A percentile compares a stretch with the other conserved stretches of the same genome.
phyloP scores from a whole-genome alignment of 2,113 vertebrate species.

The Melierax canorus region DNA sequence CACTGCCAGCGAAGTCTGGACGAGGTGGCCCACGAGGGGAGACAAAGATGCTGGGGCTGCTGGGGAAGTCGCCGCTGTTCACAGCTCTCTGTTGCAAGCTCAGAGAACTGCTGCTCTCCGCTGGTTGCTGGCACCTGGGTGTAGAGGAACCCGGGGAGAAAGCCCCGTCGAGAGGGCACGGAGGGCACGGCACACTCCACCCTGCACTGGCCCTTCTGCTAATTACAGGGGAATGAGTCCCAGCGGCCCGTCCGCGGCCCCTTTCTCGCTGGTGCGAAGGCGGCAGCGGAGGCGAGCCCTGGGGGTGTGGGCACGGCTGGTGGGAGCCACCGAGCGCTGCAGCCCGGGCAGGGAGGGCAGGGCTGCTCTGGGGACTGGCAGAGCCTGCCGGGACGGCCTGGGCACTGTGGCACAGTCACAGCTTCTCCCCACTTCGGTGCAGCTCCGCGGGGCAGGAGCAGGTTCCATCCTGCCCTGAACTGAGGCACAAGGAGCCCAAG shows the following conservation, averaged over 20 bases:
- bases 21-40: neutral
- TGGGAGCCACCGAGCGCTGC: neutral
- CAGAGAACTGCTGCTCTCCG: rapidly evolving
- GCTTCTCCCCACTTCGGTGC: neutral
- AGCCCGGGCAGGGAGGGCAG: neutral
- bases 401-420: neutral
- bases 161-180: rapidly evolving
- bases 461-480: neutral
- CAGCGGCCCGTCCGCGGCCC: rapidly evolving
- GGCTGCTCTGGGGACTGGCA: neutral
- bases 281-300: neutral
- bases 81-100: rapidly evolving
- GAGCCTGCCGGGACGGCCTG: neutral
- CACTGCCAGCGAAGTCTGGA: rapidly evolving
- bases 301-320: neutral
- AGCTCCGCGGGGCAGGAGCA: neutral
- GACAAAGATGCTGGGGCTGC: neutral
- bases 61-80: neutral
- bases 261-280: rapidly evolving
- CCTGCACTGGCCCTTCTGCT: neutral
- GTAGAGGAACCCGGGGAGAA: neutral
- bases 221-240: neutral
- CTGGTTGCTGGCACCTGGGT: neutral
- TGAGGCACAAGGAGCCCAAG: neutral
- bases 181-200: rapidly evolving